These are phyloP conservation scores for Ophioninae sp. DNA, from an alignment of 2,888 invertebrate genomes.

Conservation along the genomic window DNA sequence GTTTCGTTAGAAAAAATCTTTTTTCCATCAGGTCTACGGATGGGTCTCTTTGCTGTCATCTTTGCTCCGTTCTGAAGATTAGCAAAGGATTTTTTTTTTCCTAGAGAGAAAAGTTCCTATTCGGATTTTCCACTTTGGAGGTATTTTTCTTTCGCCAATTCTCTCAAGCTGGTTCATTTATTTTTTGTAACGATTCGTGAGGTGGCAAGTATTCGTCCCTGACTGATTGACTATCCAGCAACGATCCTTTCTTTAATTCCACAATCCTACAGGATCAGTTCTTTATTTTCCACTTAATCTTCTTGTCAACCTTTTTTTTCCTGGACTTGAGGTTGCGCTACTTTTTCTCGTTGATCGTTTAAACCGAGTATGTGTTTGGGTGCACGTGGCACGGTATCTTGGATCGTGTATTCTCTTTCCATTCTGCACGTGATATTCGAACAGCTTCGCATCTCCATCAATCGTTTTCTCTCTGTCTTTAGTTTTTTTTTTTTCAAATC, in stretches of 20 bases:
- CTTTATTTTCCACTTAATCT: constrained; percentile 13
- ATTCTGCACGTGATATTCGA: constrained; percentile 25
- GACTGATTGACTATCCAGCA: constrained; percentile 16
- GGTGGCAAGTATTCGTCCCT: constrained; percentile 19
- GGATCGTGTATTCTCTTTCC: constrained; percentile 38
- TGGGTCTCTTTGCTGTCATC: background rate
- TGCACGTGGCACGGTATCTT: constrained; percentile 13
- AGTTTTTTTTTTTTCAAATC: constrained; percentile 1
- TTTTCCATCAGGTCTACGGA: background rate
- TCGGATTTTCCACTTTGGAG: no score
- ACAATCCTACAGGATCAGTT: background rate
- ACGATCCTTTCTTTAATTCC: constrained; percentile 8
- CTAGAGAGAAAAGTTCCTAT: no score
- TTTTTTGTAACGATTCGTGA: background rate
- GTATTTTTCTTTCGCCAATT: no score
- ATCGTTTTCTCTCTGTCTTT: background rate
- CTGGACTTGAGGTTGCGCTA: background rate
- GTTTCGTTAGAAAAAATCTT: background rate
- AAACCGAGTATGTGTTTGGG: background rate
- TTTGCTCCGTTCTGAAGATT: background rate
- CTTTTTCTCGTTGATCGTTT: background rate
- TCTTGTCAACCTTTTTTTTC: background rate
- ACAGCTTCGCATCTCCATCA: constrained; percentile 25
- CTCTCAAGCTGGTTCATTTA: background rate
- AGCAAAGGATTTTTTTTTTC: no score